Evolutionary conservation across 2,888 invertebrate species (phyloP).

Genomic region (Alloplasta piceator): DNA sequence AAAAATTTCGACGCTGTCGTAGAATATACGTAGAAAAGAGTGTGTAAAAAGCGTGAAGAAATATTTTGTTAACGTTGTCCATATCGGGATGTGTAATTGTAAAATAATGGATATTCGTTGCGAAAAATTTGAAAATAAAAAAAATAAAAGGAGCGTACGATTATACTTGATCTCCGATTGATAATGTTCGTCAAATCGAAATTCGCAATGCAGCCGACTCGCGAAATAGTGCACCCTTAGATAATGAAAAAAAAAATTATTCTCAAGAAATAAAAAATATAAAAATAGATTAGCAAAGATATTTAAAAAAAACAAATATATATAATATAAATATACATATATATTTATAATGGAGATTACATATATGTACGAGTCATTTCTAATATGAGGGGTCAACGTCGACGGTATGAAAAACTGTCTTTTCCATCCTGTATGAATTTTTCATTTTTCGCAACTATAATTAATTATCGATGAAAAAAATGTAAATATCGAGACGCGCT

Average conservation of each 20-base stretch:
- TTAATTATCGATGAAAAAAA: conserved; percentile 9
- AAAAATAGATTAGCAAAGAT: conserved; percentile 61
- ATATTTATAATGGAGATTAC: conserved; percentile 65
- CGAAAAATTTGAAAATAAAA: conserved; percentile 3
- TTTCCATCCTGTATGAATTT: not conserved
- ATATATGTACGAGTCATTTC: conserved; percentile 57
- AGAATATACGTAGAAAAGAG: conserved; percentile 23
- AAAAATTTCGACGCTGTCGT: conserved; percentile 35
- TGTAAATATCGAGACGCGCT: conserved; percentile 57
- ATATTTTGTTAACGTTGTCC: conserved; percentile 76
- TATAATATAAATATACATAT: conserved; percentile 53
- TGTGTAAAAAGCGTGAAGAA: conserved; percentile 68
- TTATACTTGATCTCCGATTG: conserved; percentile 23
- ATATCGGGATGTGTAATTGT: conserved; percentile 69
- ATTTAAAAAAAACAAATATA: conserved; percentile 52
- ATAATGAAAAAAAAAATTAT: conserved; percentile 30
- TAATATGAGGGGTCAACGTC: conserved; percentile 39
- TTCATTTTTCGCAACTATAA: no score
- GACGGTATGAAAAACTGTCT: conserved; percentile 31
- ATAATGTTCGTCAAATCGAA: conserved; percentile 19
- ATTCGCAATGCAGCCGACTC: conserved; percentile 25
- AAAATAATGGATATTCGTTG: not conserved
- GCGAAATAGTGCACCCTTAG: conserved; percentile 46
- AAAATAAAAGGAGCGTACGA: not conserved
- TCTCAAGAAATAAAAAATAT: conserved; percentile 35